Evolutionary conservation across 2,888 invertebrate species (phyloP), one percentile per base, ranked within the genome.

Genomic region (Loripinus fragilis): DNA sequence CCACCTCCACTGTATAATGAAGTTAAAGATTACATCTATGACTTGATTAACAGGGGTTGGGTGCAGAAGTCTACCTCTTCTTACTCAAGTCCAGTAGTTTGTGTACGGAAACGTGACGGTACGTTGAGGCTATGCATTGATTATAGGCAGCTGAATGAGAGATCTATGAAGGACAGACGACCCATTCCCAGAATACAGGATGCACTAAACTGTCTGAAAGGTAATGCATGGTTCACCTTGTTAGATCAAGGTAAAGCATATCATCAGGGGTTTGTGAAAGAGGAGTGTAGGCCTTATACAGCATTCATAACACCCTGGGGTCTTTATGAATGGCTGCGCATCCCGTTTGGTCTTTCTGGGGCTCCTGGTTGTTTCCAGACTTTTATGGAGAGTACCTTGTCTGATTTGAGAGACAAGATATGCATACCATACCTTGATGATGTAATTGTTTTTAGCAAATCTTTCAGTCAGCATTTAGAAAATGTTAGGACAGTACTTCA

Each of bases 241-340:
- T 30, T 79, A 3, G 82, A 80, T 28, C 82, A 77, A 65, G 76
- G 77, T n/a, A 80, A 82, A 30, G 76, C 76, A 17, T 79, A 80
- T 71, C 72, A 80, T 15, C 79, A 80, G 41, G 71, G 80, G 12
- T 73, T 74, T 50, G 65, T 82, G 48, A 17, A 20, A 1, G 76
- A 79, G 28, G 7, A 71, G 10, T 30, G 68, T 17, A 33, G 42
- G 42, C 23, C 28, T 15, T 74, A 28, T 2, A 79, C 76, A 0
- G 77, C 77, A 20, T 80, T 83, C 30, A 70, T 74, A 1, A 80
- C 72, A 8, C 80, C 80, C 20, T 83, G 74, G 79, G 80, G 80
- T 5, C 66, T 82, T 25, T 80, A 71, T 23, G 77, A 83, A 33
- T 83, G 80, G 70, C 50, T 50, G n/a, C 41, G 80, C 7, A 74